A percentile compares a stretch with the other conserved stretches of the same genome.
These are phyloP conservation scores for Myrmecophaga tridactyla DNA, from an alignment of 2,113 vertebrate species.

Conservation along the genomic window DNA sequence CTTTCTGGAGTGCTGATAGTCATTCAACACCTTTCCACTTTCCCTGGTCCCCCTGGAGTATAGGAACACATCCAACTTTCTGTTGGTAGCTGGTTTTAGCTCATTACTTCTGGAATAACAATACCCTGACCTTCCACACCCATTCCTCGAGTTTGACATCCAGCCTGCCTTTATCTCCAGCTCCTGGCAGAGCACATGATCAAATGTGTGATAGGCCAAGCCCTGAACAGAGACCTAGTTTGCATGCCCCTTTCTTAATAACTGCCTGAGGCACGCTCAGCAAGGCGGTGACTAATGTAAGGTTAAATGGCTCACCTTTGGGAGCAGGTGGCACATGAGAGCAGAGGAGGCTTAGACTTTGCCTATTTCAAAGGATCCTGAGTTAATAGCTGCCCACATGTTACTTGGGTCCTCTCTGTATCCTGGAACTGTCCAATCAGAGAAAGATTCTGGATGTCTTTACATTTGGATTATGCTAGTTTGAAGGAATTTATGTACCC, in stretches of 20 bases:
- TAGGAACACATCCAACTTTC: rapidly evolving
- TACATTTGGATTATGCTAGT: too few relatives aligned
- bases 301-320: rapidly evolving
- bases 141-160: neutral
- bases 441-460: neutral
- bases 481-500: too few relatives aligned
- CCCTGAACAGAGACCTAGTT: too few relatives aligned
- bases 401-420: neutral
- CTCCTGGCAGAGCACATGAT: too few relatives aligned
- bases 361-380: neutral
- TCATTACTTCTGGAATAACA: neutral
- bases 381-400: too few relatives aligned
- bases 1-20: rapidly evolving
- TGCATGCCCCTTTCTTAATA: conserved; percentile 20
- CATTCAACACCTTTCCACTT: rapidly evolving
- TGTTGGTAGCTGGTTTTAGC: neutral
- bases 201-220: too few relatives aligned
- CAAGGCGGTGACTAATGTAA: neutral
- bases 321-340: neutral
- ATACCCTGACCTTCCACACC: rapidly evolving
- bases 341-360: neutral
- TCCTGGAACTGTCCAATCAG: neutral
- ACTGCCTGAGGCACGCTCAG: neutral
- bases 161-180: neutral
- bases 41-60: too few relatives aligned